phyloP scores from a whole-genome alignment of 2,113 vertebrate species.

The Chloropsis hardwickii region DNA sequence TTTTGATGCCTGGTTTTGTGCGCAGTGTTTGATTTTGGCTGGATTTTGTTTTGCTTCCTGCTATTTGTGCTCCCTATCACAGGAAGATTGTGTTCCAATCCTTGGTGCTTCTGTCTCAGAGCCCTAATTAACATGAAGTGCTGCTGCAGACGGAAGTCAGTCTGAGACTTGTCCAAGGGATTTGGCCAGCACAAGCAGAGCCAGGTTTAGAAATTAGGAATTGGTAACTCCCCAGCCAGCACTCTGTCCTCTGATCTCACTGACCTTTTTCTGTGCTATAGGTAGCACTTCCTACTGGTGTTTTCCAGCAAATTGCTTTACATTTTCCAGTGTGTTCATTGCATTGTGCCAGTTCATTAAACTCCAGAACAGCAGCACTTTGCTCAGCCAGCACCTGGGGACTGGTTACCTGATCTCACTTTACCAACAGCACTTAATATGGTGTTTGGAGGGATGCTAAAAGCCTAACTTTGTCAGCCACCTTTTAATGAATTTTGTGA shows the following conservation, averaged over 20 bases:
- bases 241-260: neutral
- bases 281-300: neutral
- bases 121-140: neutral
- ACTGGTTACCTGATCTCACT: neutral
- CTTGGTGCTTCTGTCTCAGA: neutral
- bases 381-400: constrained; percentile 13
- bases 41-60: neutral
- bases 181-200: neutral
- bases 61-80: neutral
- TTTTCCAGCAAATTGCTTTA: neutral
- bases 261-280: neutral
- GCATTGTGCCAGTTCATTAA: constrained; percentile 6
- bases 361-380: neutral
- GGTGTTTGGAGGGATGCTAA: neutral
- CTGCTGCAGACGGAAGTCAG: neutral
- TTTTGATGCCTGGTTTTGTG: neutral
- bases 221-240: neutral
- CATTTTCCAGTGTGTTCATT: neutral
- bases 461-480: constrained; percentile 16
- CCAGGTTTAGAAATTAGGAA: neutral
- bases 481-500: constrained; percentile 16
- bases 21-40: neutral
- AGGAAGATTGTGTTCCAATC: neutral
- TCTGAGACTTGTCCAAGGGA: neutral
- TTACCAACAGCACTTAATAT: neutral